A percentile compares a stretch with the other conserved stretches of the same genome.
These are phyloP conservation scores for Oreortyx pictus DNA, from an alignment of 2,797 vertebrate genomes.

Conservation along the genomic window DNA sequence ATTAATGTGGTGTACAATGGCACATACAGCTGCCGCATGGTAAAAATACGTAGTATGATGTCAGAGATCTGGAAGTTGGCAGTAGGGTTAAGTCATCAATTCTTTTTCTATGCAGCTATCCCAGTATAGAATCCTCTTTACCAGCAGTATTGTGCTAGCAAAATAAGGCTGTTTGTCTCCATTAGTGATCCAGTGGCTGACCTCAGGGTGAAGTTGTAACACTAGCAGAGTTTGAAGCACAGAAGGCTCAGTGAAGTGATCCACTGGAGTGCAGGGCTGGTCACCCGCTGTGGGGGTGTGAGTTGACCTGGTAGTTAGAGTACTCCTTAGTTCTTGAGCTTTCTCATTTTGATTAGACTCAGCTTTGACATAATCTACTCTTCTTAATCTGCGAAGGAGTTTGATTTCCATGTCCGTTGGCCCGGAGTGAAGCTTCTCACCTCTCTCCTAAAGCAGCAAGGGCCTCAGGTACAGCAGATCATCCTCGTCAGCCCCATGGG, in stretches of 20 bases:
- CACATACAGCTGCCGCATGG: too few species aligned
- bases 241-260: not conserved
- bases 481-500: slow-evolving; percentile 98
- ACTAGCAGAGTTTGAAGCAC: too few species aligned
- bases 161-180: not conserved
- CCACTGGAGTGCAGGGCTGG: not conserved
- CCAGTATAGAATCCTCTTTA: not conserved
- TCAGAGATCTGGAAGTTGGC: not conserved
- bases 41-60: accelerated
- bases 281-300: not conserved
- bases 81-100: accelerated
- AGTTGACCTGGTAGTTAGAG: not conserved
- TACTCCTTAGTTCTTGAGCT: not conserved
- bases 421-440: slow-evolving; percentile 95
- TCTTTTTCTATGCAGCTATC: not conserved
- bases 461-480: slow-evolving; percentile 91
- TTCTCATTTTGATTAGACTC: not conserved
- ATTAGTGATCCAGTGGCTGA: too few species aligned
- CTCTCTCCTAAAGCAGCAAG: slow-evolving; percentile 91
- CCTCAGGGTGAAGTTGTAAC: not conserved
- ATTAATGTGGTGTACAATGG: not conserved
- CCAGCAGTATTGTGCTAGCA: not conserved
- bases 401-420: slow-evolving; percentile 99
- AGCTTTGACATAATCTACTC: not conserved
- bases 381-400: slow-evolving; percentile 83